Evolutionary conservation across 2,888 invertebrate genomes (phyloP), one percentile per base, ranked within the genome.

Genomic region (Andrena minutula): DNA sequence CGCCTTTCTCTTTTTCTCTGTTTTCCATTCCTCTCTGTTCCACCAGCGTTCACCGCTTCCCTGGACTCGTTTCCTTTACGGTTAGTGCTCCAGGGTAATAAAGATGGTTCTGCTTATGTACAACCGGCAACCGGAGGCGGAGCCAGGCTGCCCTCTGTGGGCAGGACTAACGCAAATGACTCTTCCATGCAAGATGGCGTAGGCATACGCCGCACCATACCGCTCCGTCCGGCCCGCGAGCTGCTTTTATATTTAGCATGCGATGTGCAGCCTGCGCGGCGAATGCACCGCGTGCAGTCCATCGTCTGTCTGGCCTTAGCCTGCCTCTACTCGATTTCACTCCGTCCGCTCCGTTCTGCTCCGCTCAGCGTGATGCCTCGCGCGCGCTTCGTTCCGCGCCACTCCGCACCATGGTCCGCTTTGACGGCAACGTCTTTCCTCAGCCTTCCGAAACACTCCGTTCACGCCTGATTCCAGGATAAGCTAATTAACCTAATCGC

Each of bases 181-280:
- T 95, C 94, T 94, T 94, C 92, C 91, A 92, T 93, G 94, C 94
- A 95, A 95, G 95, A 95, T 95, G 95, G 95, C 95, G 95, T 92
- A 91, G 88, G 81, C 85, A 88, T 83, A 88, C 82, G 79, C 74
- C 80, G 75, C 65, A 47, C 76, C 72, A 23, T 73, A 72, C 69
- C 76, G 68, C 64, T 78, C 72, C 79, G 79, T 84, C 76, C 83
- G 88, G 89, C 90, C 90, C 89, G 89, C 89, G 89, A 91, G 90
- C 87, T 90, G 89, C 90, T 90, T 91, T 92, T 92, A 92, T 92
- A 92, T 92, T 92, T 92, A 93, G 93, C 92, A 91, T 91, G 91
- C 90, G 90, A 86, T 86, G 85, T 80, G 79, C 82, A 79, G 85
- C 73, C 84, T 80, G 79, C 75, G 85, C 86, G 79, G 81, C 81